Base-by-base conservation (phyloP, 2,113 vertebrate species). In the Osmerus eperlanus region DNA sequence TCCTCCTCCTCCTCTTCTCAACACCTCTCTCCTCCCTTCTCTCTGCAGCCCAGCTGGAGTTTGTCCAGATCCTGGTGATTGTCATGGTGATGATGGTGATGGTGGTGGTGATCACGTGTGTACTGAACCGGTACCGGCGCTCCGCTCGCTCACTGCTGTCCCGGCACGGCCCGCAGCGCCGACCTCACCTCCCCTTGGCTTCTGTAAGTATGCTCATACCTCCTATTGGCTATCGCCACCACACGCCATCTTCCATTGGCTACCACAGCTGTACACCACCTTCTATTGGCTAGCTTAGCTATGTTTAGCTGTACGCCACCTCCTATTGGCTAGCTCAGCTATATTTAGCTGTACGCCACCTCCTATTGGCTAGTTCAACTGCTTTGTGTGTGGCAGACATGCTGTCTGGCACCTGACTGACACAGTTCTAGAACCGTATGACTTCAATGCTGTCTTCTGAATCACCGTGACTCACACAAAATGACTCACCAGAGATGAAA, bases 21-120 rank as follows among this genome's bases (percentile, higher is more conserved):
- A 21, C 21, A 21, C 15, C n/a, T 56, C 28, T 41, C 9, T n/a
- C 58, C 28, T 41, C 9, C 6, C 58, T 19, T 58, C 29, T 23
- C 60, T 25, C 61, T 67, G 79, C 67, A 99, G 96, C 96, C 86
- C 95, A 98, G 89, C 88, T 99, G 94, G 96, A 98, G 93, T 97
- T 99, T 66, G 95, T 99, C 78, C 96, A 99, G 94, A 97, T 99
- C 89, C 90, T 98, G 87, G 91, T 97, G 88, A 98, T 99, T 70
- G 95, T 97, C 80, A 94, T 97, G 90, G 96, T 97, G 78, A 96
- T 98, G 94, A 96, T 98, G 95, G 96, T 98, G 79, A 96, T 97
- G 95, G 96, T 99, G 84, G 94, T 98, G 74, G 95, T 97, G 86
- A 96, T 99, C 91, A 97, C 96, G 0, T 99, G 97, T 51, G 90